Percentiles rank a stretch among this genome's conserved stretches.
Conservation (phyloP, 2,797 vertebrate species). For the Poecilia velifera region DNA sequence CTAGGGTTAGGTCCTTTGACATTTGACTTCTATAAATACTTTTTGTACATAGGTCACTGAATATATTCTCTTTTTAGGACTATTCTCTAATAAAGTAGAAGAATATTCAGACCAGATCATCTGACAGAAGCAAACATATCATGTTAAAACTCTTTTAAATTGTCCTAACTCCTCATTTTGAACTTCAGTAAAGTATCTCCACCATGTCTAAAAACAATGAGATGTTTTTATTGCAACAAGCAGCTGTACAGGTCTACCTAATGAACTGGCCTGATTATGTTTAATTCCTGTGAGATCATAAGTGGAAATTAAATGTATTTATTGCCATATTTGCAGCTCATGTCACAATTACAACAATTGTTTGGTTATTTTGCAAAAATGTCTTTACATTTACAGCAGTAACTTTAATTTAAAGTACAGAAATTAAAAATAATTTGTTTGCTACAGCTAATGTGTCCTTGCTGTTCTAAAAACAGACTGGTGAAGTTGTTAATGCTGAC, state of each 20-base stretch:
- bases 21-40: background rate
- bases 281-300: background rate
- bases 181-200: background rate
- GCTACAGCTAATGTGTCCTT: conserved; percentile 23
- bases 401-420: background rate
- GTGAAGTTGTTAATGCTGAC: conserved; percentile 44
- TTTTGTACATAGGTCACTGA: background rate
- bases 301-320: background rate
- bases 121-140: background rate
- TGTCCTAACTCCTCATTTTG: too few species aligned
- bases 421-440: background rate
- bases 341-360: background rate
- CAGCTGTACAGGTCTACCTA: background rate
- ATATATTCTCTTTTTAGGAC: background rate
- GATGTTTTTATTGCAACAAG: background rate
- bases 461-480: conserved; percentile 55
- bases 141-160: background rate
- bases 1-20: background rate
- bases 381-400: background rate
- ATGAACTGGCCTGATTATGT: background rate
- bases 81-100: background rate
- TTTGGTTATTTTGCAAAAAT: background rate
- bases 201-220: background rate
- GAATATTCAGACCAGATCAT: background rate
- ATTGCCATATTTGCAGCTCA: background rate